Evolutionary conservation across 2,888 invertebrate species (phyloP).

Genomic region (Digitonthophagus gazella): DNA sequence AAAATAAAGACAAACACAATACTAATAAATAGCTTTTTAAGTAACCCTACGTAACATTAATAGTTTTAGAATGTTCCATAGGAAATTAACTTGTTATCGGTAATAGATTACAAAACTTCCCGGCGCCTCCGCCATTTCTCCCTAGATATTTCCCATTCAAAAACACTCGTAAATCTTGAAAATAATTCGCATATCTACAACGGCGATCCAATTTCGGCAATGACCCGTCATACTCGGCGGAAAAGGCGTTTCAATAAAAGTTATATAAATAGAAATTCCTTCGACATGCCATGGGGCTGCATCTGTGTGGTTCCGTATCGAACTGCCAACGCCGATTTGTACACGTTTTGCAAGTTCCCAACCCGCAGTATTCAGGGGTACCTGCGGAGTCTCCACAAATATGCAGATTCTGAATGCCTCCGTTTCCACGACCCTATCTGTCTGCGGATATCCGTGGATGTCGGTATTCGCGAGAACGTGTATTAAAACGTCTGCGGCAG

Average conservation of each 20-base stretch:
- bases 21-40: neutral
- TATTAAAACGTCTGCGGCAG: neutral
- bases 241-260: slow-evolving; percentile 3
- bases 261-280: slow-evolving; percentile 15
- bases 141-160: neutral
- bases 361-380: neutral
- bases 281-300: neutral
- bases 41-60: neutral
- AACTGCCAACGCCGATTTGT: neutral
- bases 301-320: neutral
- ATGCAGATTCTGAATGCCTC: slow-evolving; percentile 2
- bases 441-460: neutral
- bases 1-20: neutral
- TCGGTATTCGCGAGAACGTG: neutral
- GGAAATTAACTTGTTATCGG: neutral
- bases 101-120: neutral
- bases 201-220: neutral
- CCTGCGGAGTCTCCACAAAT: slow-evolving; percentile 1
- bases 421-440: neutral
- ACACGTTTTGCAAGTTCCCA: neutral
- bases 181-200: neutral
- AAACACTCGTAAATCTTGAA: neutral
- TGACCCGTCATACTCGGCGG: neutral
- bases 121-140: neutral
- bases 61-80: neutral